Conservation (phyloP, 2,797 vertebrate genomes). For the Urocyon cinereoargenteus region DNA sequence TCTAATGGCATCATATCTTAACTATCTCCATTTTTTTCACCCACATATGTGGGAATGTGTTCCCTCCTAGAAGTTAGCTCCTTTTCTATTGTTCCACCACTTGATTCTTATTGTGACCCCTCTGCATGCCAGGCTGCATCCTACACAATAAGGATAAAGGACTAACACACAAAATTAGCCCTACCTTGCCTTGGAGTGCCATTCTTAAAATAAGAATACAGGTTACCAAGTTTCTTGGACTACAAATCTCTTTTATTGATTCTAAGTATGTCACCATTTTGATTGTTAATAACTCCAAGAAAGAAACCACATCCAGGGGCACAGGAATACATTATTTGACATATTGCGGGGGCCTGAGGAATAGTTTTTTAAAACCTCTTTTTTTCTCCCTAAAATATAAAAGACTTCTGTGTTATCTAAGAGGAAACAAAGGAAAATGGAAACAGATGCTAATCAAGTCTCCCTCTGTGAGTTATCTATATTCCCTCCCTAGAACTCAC, state of each 20-base stretch:
- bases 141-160: neutral
- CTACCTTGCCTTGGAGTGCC: neutral
- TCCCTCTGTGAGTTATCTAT: neutral
- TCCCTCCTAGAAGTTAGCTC: neutral
- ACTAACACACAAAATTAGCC: neutral
- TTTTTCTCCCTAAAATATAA: neutral
- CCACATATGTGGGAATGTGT: neutral
- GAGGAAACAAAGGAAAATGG: constrained; percentile 37
- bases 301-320: neutral
- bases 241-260: neutral
- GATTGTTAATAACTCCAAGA: neutral
- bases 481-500: neutral
- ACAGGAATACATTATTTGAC: neutral
- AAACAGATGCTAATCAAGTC: neutral
- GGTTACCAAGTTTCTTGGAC: neutral
- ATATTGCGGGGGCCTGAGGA: neutral
- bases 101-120: neutral
- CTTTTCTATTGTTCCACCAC: neutral
- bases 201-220: neutral
- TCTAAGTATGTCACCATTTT: constrained; percentile 4
- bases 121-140: accelerated
- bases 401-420: neutral
- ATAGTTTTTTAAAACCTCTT: neutral
- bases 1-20: neutral
- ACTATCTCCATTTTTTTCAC: neutral